Base-by-base conservation (phyloP, 1,140 invertebrate genomes). In the Platyscapa corneri region DNA sequence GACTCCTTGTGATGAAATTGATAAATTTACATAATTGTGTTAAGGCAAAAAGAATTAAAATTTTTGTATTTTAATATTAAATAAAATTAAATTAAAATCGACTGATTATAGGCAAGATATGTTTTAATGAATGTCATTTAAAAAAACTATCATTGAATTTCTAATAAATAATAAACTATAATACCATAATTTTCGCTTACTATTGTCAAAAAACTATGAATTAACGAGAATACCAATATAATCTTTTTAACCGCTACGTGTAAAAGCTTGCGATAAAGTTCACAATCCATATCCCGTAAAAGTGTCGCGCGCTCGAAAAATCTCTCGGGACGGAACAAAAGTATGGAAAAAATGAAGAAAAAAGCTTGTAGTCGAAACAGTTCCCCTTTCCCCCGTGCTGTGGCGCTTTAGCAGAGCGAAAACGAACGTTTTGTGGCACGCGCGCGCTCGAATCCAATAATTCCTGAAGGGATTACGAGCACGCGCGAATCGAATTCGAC, bases 401-500 rank as follows among this genome's bases (percentile, higher is more conserved):
- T 32, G 67, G 67, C 8, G 67, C 67, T 70, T 70, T 37, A 70
- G 67, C 67, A 1, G 34, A 70, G 34, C 34, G 34, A 34, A 70
- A 70, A 78, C 82, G 74, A 84, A 23, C 74, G 60, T 84, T 84
- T 78, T 53, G 60, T 60, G 75, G 42, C 75, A 70, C 60, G 74
- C 82, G 60, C 60, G 60, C 37, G 16, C 82, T 30, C 53, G 39
- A 78, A 84, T 78, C 82, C 82, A 84, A 84, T 84, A 84, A 84
- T 84, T 84, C 64, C 60, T 75, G 42, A 78, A 84, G 82, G 64
- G 64, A 84, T 78, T 84, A 84, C 39, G 65, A 34, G 60, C 27
- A 37, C 75, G 39, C 37, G 37, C 79, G 37, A 37, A 83, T 76
- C 82, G 82, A 77, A 83, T 83, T 75, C 56, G 53, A 83, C 34